These are phyloP conservation scores for Erpetoichthys calabaricus DNA, from an alignment of 2,797 vertebrate genomes.

Conservation along the genomic window DNA sequence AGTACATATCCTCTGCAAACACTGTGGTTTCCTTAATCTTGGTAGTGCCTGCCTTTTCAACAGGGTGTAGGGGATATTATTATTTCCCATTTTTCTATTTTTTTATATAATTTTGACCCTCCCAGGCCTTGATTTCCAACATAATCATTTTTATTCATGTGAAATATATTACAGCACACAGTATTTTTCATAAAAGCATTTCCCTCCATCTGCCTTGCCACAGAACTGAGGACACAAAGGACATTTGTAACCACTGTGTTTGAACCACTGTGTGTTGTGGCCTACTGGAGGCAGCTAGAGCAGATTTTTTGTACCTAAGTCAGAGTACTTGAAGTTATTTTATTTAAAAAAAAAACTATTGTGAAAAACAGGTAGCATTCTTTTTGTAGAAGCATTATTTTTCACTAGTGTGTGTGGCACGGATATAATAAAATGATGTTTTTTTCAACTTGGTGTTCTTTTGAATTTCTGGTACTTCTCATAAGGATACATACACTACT, in stretches of 20 bases:
- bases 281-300: slow-evolving; percentile 90
- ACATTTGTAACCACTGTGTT: slow-evolving; percentile 96
- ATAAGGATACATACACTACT: background rate
- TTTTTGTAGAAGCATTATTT: slow-evolving; percentile 99
- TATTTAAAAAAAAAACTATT: slow-evolving; percentile 97
- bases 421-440: slow-evolving; percentile 99
- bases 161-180: slow-evolving; percentile 64
- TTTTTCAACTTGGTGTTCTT: slow-evolving; percentile 64
- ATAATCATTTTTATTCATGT: slow-evolving; percentile 68
- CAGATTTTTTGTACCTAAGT: slow-evolving; percentile 94
- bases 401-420: slow-evolving; percentile 98
- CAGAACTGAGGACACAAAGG: slow-evolving; percentile 70
- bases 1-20: slow-evolving; percentile 98
- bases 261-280: slow-evolving; percentile 92
- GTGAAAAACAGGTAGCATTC: slow-evolving; percentile 96
- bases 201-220: slow-evolving; percentile 76
- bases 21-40: slow-evolving; percentile 99
- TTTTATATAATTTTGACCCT: slow-evolving; percentile 83
- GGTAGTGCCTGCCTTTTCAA: slow-evolving; percentile 99
- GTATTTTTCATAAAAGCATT: slow-evolving; percentile 73
- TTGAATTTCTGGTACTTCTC: slow-evolving; percentile 27
- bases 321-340: slow-evolving; percentile 99
- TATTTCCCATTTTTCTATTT: slow-evolving; percentile 53
- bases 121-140: slow-evolving; percentile 81
- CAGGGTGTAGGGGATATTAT: slow-evolving; percentile 97